These are phyloP conservation scores for Leptopilina myrica DNA, from an alignment of 2,888 invertebrate genomes.

Conservation along the genomic window DNA sequence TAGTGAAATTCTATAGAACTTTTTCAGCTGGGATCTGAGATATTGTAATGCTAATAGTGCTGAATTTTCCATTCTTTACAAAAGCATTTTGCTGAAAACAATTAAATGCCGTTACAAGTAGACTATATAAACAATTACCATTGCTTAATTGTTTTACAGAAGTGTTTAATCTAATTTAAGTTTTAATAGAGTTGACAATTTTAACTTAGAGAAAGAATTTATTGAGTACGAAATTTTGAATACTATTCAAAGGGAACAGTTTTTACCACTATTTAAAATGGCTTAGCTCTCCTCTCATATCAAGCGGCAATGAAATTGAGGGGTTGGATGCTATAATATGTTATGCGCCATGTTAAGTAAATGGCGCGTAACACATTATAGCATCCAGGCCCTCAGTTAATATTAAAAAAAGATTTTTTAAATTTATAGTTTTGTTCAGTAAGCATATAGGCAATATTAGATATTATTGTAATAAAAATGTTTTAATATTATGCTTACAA, in stretches of 20 bases:
- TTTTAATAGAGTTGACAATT: too few species aligned
- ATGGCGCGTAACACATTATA: too few species aligned
- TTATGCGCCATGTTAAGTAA: too few species aligned
- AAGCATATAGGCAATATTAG: not conserved
- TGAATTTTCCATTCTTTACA: not conserved
- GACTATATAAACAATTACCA: too few species aligned
- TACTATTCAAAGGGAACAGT: not conserved
- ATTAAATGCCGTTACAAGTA: too few species aligned
- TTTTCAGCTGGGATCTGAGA: too few species aligned
- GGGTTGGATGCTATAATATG: too few species aligned
- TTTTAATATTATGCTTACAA: not conserved
- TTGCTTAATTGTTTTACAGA: too few species aligned
- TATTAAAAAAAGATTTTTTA: not conserved
- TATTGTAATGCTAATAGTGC: not conserved
- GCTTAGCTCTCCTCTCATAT: not conserved
- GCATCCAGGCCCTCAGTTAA: too few species aligned
- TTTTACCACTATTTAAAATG: not conserved
- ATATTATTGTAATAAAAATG: not conserved
- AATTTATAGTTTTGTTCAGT: not conserved
- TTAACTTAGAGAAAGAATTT: too few species aligned
- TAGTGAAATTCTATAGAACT: too few species aligned
- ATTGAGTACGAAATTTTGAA: not conserved
- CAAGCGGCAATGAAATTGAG: not conserved
- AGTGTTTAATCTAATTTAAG: too few species aligned
- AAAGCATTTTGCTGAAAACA: not conserved